Percentiles rank a stretch among this genome's conserved stretches.
Conservation (phyloP, 2,797 vertebrate species). For the Sebastolobus alascanus region DNA sequence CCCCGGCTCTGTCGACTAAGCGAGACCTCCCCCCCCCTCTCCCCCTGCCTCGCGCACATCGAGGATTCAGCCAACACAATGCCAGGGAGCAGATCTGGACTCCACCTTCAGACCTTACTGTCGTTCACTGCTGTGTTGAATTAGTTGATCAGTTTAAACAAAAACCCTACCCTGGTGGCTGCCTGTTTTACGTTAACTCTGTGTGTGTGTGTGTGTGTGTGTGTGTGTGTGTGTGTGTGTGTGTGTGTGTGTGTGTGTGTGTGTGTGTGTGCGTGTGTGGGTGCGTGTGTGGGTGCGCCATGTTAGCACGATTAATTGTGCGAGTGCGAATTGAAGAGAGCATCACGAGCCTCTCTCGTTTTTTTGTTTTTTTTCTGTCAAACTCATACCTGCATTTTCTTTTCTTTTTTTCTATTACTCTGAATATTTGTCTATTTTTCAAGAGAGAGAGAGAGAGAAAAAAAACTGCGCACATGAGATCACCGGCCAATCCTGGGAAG, state of each 20-base stretch:
- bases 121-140: conserved; percentile 79
- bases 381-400: conserved; percentile 71
- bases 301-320: conserved; percentile 48
- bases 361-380: conserved; percentile 60
- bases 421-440: conserved; percentile 76
- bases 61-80: conserved; percentile 67
- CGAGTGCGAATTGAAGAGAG: conserved; percentile 44
- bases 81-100: conserved; percentile 73
- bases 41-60: conserved; percentile 34
- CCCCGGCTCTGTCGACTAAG: conserved; percentile 96
- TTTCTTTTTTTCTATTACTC: conserved; percentile 61
- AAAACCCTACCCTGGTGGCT: conserved; percentile 67
- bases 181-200: conserved; percentile 69
- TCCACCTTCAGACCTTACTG: conserved; percentile 79
- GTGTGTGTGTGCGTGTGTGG: conserved; percentile 20
- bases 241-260: conserved; percentile 9
- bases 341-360: conserved; percentile 40
- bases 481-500: conserved; percentile 63
- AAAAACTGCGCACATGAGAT: conserved; percentile 60
- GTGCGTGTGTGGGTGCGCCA: conserved; percentile 43
- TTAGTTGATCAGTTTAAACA: conserved; percentile 72
- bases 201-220: conserved; percentile 24
- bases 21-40: neutral
- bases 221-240: conserved; percentile 11
- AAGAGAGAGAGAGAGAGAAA: conserved; percentile 28